Conservation (phyloP, 2,797 vertebrate genomes). For the Scyliorhinus canicula region DNA sequence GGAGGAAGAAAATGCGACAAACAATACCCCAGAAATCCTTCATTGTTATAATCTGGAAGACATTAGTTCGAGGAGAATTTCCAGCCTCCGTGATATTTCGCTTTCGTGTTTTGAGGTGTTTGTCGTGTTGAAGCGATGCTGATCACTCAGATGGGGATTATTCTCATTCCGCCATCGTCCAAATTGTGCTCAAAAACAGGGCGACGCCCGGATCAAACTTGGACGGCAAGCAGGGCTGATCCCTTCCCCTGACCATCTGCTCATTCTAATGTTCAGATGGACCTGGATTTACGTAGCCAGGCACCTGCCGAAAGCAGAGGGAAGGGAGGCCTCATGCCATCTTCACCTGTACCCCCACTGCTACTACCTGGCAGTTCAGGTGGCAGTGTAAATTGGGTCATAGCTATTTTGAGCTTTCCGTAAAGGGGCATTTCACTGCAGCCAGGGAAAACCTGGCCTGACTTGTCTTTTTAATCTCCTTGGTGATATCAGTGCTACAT, state of each 20-base stretch:
- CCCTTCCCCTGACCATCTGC: background rate
- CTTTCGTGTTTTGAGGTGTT: background rate
- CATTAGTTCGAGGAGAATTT: background rate
- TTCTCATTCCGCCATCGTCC: background rate
- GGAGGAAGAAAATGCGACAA: background rate
- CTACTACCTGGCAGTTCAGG: background rate
- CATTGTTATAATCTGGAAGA: background rate
- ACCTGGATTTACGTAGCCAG: background rate
- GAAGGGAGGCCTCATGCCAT: background rate
- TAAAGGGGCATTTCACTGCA: background rate
- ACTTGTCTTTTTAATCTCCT: too few relatives aligned
- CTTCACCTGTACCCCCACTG: background rate
- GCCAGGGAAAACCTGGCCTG: too few relatives aligned
- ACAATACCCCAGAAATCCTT: background rate
- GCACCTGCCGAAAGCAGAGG: background rate
- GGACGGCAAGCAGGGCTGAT: background rate
- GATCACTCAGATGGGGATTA: background rate
- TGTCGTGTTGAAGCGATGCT: background rate
- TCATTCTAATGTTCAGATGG: background rate
- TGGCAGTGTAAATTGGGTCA: background rate
- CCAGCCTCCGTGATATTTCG: background rate
- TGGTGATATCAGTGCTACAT: too few relatives aligned
- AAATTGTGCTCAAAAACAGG: background rate
- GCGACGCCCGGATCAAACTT: background rate
- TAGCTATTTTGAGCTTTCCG: too few relatives aligned